phyloP scores from a whole-genome alignment of 1,140 invertebrate genomes.

The Aphelinus atriplicis region DNA sequence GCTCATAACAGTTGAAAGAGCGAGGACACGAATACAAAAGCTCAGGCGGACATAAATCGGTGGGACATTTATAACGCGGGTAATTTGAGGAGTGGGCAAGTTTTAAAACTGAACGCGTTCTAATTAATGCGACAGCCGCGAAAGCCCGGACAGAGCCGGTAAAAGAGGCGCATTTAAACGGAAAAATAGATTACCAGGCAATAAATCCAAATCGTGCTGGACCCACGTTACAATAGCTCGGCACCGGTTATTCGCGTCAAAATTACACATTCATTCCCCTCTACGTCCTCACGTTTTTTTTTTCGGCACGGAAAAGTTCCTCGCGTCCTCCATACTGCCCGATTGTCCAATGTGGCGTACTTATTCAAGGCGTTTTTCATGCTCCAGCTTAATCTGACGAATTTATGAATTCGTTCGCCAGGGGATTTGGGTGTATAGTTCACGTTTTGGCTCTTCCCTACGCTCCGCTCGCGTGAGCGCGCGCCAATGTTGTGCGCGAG shows the following conservation, averaged over 20 bases:
- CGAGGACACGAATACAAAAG: too few species aligned
- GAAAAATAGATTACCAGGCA: not conserved
- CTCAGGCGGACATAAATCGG: conserved; percentile 3
- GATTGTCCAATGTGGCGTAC: not conserved
- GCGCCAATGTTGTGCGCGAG: not conserved
- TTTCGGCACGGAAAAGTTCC: not conserved
- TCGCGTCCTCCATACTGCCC: not conserved
- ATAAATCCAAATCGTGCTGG: conserved; percentile 29
- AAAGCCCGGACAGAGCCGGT: not conserved
- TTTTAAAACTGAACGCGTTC: conserved; percentile 4
- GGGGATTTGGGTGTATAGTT: not conserved
- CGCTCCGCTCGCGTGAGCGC: not conserved
- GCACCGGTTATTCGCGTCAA: not conserved
- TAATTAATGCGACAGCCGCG: conserved; percentile 14
- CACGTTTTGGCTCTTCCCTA: conserved; percentile 6
- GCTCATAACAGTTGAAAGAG: too few species aligned
- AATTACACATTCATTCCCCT: not conserved
- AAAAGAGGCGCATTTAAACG: not conserved
- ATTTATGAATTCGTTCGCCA: conserved; percentile 47
- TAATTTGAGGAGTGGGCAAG: conserved; percentile 13
- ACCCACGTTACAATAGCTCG: too few species aligned
- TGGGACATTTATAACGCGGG: conserved; percentile 9
- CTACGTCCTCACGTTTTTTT: too few species aligned
- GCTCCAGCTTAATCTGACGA: conserved; percentile 48
- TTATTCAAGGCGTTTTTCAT: conserved; percentile 50